Conservation (phyloP, 2,888 invertebrate species). For the Choristoneura rosaceana region DNA sequence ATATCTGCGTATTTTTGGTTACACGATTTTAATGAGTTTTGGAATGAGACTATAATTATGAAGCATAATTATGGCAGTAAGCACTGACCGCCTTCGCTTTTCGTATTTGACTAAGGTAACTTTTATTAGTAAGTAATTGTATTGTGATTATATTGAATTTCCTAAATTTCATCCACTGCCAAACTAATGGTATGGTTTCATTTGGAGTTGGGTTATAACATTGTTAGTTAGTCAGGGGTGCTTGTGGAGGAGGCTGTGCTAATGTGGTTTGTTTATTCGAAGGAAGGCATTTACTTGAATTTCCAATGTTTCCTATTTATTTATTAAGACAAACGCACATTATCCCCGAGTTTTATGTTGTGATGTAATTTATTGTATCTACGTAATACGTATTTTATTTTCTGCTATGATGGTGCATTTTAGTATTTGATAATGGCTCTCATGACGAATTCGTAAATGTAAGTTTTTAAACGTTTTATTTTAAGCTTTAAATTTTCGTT, state of each 20-base stretch:
- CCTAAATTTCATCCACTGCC: constrained; percentile 70
- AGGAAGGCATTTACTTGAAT: constrained; percentile 28
- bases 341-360: neutral
- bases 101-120: constrained; percentile 74
- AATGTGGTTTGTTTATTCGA: constrained; percentile 21
- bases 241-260: constrained; percentile 45
- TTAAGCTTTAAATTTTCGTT: constrained; percentile 56
- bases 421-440: constrained; percentile 14
- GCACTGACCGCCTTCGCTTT: constrained; percentile 63
- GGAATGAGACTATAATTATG: constrained; percentile 32
- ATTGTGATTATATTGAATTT: constrained; percentile 80
- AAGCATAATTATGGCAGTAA: constrained; percentile 54
- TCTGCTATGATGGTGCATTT: constrained; percentile 20
- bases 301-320: constrained; percentile 36
- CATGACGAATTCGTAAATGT: constrained; percentile 41
- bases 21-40: constrained; percentile 15
- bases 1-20: constrained; percentile 4
- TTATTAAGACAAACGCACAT: constrained; percentile 25
- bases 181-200: constrained; percentile 60
- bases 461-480: constrained; percentile 53
- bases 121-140: constrained; percentile 79
- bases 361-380: constrained; percentile 10
- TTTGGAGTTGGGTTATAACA: constrained; percentile 63
- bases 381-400: constrained; percentile 17
- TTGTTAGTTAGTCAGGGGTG: constrained; percentile 57